Percentiles rank a stretch among this genome's conserved stretches.
Evolutionary conservation across 2,113 vertebrate genomes (phyloP).

Genomic region (Spea bombifrons): DNA sequence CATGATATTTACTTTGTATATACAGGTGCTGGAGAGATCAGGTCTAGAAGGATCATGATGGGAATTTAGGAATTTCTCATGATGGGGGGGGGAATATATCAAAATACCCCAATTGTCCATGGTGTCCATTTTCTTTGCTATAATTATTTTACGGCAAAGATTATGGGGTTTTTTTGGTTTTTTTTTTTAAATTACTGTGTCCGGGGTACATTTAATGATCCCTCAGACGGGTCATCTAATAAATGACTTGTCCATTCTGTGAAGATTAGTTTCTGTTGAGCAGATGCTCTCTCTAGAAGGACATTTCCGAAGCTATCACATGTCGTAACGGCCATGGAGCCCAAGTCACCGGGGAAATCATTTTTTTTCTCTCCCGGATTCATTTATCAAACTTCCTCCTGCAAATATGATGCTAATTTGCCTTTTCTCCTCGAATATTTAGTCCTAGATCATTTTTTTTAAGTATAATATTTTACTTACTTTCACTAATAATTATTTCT

Average conservation of each 20-base stretch:
- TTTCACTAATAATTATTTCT: too few species aligned
- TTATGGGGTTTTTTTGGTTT: too few species aligned
- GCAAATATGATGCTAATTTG: conserved; percentile 15
- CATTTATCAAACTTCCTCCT: conserved; percentile 13
- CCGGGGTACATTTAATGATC: neutral
- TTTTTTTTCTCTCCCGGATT: neutral
- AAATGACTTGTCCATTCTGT: conserved; percentile 22
- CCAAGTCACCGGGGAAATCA: conserved; percentile 32
- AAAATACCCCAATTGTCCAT: too few species aligned
- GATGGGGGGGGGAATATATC: too few species aligned
- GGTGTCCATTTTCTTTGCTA: too few species aligned
- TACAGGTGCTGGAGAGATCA: too few species aligned
- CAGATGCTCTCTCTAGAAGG: conserved; percentile 31
- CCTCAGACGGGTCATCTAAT: conserved; percentile 15
- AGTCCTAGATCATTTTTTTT: neutral
- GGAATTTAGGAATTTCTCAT: too few species aligned
- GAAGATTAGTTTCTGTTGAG: conserved; percentile 15
- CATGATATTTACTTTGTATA: too few species aligned
- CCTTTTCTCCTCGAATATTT: neutral
- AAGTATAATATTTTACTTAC: neutral
- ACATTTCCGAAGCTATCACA: conserved; percentile 9
- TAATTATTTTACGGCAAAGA: too few species aligned
- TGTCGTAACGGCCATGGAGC: conserved; percentile 19
- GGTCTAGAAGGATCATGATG: too few species aligned
- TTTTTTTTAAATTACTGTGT: too few species aligned